phyloP scores from a whole-genome alignment of 2,888 invertebrate species.

The Tolmerus cingulatus region DNA sequence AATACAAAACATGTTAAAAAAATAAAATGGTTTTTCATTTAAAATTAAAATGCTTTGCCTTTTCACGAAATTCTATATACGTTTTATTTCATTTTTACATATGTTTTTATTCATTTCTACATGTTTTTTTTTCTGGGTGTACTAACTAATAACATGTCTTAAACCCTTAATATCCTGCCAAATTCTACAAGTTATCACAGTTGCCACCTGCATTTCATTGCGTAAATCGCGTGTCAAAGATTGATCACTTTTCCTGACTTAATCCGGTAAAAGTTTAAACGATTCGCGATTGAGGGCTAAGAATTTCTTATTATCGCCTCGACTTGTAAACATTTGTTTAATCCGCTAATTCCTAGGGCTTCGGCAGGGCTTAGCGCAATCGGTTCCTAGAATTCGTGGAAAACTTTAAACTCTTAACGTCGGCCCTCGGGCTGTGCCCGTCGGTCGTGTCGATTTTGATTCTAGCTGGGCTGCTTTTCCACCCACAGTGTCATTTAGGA shows the following conservation, averaged over 20 bases:
- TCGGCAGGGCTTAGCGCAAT: not conserved
- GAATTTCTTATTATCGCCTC: slow-evolving; percentile 10
- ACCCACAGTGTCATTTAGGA: not conserved
- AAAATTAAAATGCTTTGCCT: no score
- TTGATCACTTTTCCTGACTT: not conserved
- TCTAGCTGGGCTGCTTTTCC: not conserved
- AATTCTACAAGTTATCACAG: not conserved
- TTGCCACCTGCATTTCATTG: not conserved
- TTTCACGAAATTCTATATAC: no score
- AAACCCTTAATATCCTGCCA: no score
- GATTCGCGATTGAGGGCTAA: not conserved
- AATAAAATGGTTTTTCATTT: no score
- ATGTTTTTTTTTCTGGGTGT: no score
- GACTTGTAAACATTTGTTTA: slow-evolving; percentile 27
- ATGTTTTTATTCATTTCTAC: no score
- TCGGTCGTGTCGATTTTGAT: not conserved
- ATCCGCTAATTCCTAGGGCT: slow-evolving; percentile 6
- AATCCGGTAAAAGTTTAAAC: not conserved
- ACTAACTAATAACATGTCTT: no score
- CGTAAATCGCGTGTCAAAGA: not conserved
- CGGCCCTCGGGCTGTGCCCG: not conserved
- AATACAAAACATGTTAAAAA: no score
- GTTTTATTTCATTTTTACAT: no score
- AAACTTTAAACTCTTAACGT: not conserved
- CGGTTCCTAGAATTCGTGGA: not conserved